Evolutionary conservation across 1,140 invertebrate genomes (phyloP), one percentile per base, ranked within the genome.

Genomic region (Amyelois transitella): DNA sequence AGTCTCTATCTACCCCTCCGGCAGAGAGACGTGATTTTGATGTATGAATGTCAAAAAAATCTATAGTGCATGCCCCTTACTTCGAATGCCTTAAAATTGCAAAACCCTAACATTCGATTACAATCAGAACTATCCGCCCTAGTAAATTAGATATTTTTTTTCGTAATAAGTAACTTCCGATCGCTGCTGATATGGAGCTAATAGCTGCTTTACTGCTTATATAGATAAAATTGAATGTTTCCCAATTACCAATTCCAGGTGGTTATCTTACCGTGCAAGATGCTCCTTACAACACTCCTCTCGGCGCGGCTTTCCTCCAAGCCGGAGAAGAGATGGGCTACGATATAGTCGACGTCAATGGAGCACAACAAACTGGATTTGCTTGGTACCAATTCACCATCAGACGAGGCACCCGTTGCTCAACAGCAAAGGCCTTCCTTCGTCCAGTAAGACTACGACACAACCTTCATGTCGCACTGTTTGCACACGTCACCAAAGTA

Each of bases 261-360:
- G 96, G 96, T 1, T 94, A 94, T 52, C 86, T 94, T 56, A 95
- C 96, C 0, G 91, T 96, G 0, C 93, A 96, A 85, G 94, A 96
- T 58, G 82, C 92, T 0, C 95, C 95, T 0, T 95, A 93, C 88
- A 92, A 94, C 56, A 96, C 95, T 0, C 95, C 95, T 0, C 79
- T 96, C 12, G 95, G 94, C 0, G 88, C 91, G n/a, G 92, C 94
- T 0, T 95, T 96, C 73, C 88, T 98, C 0, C 94, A 98, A 89
- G 96, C 96, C 0, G 96, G 94, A 25, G 91, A 95, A 76, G 95
- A 98, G 78, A 95, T 97, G 92, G 97, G 96, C 38, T 96, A 96
- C 82, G 94, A 96, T 44, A 92, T 96, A 6, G 68, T 92, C 0
- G 93, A 94, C 77, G 86, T 95, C 48, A 95, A 96, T 81, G 92